These are phyloP conservation scores for Abramis brama DNA, from an alignment of 2,113 vertebrate genomes.

Conservation along the genomic window DNA sequence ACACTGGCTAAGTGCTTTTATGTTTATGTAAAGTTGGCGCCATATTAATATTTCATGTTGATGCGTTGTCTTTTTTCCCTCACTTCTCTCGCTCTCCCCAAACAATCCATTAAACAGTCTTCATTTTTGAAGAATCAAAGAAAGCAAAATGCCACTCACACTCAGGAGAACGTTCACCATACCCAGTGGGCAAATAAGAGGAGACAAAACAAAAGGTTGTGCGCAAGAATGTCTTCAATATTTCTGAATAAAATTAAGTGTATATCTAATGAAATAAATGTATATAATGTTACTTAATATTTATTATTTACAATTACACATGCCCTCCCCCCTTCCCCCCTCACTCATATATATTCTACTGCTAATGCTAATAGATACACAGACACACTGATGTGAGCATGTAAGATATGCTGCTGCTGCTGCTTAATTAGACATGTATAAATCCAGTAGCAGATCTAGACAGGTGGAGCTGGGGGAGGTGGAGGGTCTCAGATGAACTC, in stretches of 20 bases:
- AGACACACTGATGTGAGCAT: too few relatives aligned
- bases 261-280: not conserved
- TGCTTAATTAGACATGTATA: too few relatives aligned
- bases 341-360: too few relatives aligned
- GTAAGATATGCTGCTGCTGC: too few relatives aligned
- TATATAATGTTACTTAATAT: not conserved
- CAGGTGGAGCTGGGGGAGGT: too few relatives aligned
- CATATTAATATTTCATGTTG: conserved; percentile 81
- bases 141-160: conserved; percentile 72
- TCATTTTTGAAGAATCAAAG: conserved; percentile 72
- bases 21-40: conserved; percentile 75
- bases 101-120: conserved; percentile 74
- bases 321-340: too few relatives aligned
- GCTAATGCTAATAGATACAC: too few relatives aligned
- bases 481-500: too few relatives aligned
- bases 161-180: conserved; percentile 61
- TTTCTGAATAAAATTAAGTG: not conserved
- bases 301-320: too few relatives aligned
- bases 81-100: conserved; percentile 29
- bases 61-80: conserved; percentile 62
- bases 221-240: not conserved
- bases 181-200: conserved; percentile 70
- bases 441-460: too few relatives aligned
- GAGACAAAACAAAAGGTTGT: conserved; percentile 58
- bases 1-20: conserved; percentile 75